Conservation (phyloP, 2,888 invertebrate genomes). For the Sphaerophoria rueppellii region DNA sequence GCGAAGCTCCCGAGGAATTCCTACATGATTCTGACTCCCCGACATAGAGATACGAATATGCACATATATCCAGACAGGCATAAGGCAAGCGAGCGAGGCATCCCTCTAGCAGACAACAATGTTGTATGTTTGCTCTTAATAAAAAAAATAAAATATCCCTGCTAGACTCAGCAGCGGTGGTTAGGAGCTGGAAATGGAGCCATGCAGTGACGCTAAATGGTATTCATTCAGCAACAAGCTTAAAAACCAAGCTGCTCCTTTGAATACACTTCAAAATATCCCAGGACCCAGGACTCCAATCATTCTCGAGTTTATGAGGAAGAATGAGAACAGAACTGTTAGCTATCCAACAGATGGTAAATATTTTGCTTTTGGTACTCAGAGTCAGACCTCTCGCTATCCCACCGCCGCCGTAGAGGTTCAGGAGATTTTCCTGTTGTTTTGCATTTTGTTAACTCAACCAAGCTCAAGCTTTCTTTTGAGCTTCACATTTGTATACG, state of each 20-base stretch:
- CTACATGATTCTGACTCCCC: too few relatives aligned
- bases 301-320: conserved; percentile 3
- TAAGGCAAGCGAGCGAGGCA: not conserved
- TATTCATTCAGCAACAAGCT: conserved; percentile 67
- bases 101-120: conserved; percentile 50
- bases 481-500: not conserved
- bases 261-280: conserved; percentile 24
- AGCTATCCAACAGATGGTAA: conserved; percentile 57
- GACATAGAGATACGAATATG: not conserved
- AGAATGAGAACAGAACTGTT: conserved; percentile 14
- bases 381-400: not conserved
- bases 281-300: conserved; percentile 24
- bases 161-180: not conserved
- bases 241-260: conserved; percentile 38
- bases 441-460: conserved; percentile 60
- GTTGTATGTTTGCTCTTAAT: conserved; percentile 33
- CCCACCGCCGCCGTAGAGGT: not conserved
- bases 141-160: conserved; percentile 31
- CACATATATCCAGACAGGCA: not conserved
- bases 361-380: conserved; percentile 54
- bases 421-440: conserved; percentile 44
- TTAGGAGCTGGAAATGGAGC: not conserved
- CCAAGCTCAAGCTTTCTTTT: conserved; percentile 44
- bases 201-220: conserved; percentile 36
- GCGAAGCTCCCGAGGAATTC: conserved; percentile 50